Percentiles rank a stretch among this genome's conserved stretches.
Evolutionary conservation across 2,113 vertebrate species (phyloP).

Genomic region (Nanger granti): DNA sequence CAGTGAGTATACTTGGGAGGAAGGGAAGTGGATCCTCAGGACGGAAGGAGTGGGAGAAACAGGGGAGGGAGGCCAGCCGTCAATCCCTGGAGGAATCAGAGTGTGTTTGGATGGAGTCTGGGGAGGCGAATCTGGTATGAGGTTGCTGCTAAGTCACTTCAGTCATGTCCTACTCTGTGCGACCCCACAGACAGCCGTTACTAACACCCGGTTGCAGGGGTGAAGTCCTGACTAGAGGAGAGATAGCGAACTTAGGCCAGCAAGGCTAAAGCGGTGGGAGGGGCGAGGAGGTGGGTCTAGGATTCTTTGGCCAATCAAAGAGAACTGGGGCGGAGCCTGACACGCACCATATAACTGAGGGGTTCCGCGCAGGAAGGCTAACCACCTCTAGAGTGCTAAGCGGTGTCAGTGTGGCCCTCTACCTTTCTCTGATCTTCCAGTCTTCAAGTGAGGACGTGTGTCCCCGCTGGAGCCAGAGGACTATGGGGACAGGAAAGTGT

Average conservation of each 20-base stretch:
- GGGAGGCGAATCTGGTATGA: background rate
- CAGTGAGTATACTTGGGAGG: background rate
- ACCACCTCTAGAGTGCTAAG: background rate
- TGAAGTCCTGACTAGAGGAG: background rate
- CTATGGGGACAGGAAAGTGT: background rate
- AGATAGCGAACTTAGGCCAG: fast-evolving
- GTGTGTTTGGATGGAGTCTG: background rate
- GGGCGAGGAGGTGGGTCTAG: background rate
- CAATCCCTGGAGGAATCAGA: background rate
- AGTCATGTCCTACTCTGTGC: too few relatives aligned
- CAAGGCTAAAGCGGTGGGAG: background rate
- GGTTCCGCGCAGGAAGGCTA: background rate
- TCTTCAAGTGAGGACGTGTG: background rate
- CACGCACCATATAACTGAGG: background rate
- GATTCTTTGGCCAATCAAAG: background rate
- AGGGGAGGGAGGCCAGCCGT: background rate
- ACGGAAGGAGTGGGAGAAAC: background rate
- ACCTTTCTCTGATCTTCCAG: background rate
- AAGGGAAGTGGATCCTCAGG: background rate
- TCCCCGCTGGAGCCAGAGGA: background rate
- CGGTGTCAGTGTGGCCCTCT: background rate
- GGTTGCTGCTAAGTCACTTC: too few relatives aligned
- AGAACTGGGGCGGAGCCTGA: background rate
- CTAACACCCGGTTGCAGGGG: background rate
- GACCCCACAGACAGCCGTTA: background rate